Evolutionary conservation across 2,888 invertebrate species (phyloP), one percentile per base, ranked within the genome.

Genomic region (Protodeltote pygarga): DNA sequence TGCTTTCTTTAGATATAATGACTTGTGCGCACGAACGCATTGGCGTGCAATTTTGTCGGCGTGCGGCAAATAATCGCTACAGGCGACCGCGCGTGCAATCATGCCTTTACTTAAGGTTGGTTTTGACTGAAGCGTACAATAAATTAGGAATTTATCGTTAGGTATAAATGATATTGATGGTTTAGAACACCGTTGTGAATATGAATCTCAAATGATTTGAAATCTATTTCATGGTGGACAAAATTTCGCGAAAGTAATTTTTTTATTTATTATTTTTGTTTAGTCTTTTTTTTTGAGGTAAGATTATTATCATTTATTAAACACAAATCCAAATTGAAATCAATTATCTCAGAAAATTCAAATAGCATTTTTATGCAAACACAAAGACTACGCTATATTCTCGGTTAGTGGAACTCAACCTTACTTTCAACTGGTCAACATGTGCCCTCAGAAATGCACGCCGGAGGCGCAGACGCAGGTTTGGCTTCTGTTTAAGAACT

Each of bases 401-500:
- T 59, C 51, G 23, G 9, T 34, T 37, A 65, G 41, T 59, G 51
- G 45, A 65, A 72, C 55, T 39, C 44, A 55, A 53, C 61, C 54
- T 60, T 68, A 61, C 63, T 49, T 40, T 59, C 67, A 69, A 73
- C 55, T 52, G 59, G 32, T 21, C 70, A 75, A 79, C 81, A 80
- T 75, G 69, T 79, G 69, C 70, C 71, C 77, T 77, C 75, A 74
- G 79, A 81, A 77, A 77, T 77, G 72, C 67, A 50, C 53, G 86
- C 90, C 89, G 44, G 72, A 41, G 89, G 90, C 81, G 73, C 85
- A 82, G 85, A 83, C 83, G 83, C 83, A 77, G 79, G 80, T 87
- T 86, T 75, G 83, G 90, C 91, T 90, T 87, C 91, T 89, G 91
- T 90, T 84, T 87, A 60, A 84, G 81, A 85, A 85, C 81, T 81